These are phyloP conservation scores for Hestina assimilis DNA, from an alignment of 1,140 invertebrate genomes.

Conservation along the genomic window DNA sequence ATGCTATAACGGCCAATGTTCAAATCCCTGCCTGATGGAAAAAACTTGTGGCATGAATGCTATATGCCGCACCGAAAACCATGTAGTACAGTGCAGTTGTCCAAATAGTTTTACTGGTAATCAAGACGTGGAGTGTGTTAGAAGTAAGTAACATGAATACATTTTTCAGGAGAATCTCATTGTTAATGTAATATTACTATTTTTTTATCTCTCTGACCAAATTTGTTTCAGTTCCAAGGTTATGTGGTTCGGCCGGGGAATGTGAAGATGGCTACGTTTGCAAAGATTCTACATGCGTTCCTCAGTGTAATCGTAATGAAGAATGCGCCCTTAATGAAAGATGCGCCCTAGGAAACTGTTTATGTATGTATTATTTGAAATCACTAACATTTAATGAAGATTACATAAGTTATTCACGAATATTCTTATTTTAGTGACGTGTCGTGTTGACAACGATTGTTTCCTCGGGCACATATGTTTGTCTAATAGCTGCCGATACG, in stretches of 20 bases:
- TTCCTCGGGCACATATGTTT: slow-evolving; percentile 94
- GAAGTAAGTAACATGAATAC: slow-evolving; percentile 80
- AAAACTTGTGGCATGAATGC: slow-evolving; percentile 93
- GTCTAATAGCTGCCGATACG: slow-evolving; percentile 90
- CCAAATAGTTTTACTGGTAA: slow-evolving; percentile 92
- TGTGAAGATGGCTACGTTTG: slow-evolving; percentile 85
- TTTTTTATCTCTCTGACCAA: background rate
- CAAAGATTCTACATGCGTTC: slow-evolving; percentile 87
- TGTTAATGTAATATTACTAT: background rate
- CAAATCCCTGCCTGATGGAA: slow-evolving; percentile 88
- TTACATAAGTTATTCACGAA: background rate
- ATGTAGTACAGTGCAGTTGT: slow-evolving; percentile 89
- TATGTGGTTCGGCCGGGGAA: slow-evolving; percentile 84
- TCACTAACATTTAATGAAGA: background rate
- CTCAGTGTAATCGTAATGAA: slow-evolving; percentile 86
- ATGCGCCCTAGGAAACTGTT: slow-evolving; percentile 88
- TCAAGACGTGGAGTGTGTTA: slow-evolving; percentile 89
- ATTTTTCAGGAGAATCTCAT: background rate
- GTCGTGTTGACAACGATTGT: slow-evolving; percentile 93
- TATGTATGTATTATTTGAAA: slow-evolving; percentile 80
- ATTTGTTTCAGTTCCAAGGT: slow-evolving; percentile 83
- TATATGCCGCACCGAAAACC: slow-evolving; percentile 86
- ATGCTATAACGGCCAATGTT: slow-evolving; percentile 90
- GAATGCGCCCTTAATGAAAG: slow-evolving; percentile 95
- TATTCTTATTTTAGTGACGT: slow-evolving; percentile 83